Evolutionary conservation across 2,797 vertebrate species (phyloP).

Genomic region (Syngnathus acus): DNA sequence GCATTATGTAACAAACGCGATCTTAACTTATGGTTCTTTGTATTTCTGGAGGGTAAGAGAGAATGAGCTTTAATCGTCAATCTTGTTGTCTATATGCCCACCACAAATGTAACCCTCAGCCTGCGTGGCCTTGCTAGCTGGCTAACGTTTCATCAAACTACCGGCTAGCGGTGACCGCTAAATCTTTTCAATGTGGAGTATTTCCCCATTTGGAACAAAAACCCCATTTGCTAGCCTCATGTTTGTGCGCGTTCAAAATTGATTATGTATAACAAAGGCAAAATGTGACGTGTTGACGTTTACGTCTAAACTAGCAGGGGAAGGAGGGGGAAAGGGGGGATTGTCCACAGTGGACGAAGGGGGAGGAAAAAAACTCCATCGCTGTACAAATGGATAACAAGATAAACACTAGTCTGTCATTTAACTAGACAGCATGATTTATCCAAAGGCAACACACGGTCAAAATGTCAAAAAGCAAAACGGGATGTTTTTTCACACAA

Average conservation of each 20-base stretch:
- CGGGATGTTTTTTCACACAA: slow-evolving; percentile 5
- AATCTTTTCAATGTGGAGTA: not conserved
- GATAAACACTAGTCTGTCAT: slow-evolving; percentile 1
- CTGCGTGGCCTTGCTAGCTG: slow-evolving; percentile 51
- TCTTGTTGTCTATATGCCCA: not conserved
- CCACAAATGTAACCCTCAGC: slow-evolving; percentile 7
- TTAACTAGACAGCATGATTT: not conserved
- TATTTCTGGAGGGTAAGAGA: not conserved
- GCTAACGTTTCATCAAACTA: slow-evolving; percentile 34
- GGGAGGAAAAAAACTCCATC: slow-evolving; percentile 12
- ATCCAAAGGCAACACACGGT: not conserved
- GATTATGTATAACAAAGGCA: not conserved
- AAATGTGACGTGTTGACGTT: not conserved
- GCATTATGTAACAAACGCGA: not conserved
- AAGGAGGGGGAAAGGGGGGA: slow-evolving; percentile 36
- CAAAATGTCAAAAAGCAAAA: slow-evolving; percentile 2
- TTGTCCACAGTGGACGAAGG: slow-evolving; percentile 41
- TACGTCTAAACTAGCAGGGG: slow-evolving; percentile 23
- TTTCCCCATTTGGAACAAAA: not conserved
- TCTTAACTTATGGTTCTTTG: not conserved
- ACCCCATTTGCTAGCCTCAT: not conserved
- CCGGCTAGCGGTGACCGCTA: slow-evolving; percentile 34
- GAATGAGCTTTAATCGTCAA: not conserved
- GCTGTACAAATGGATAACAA: slow-evolving; percentile 8
- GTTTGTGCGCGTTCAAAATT: not conserved